Evolutionary conservation across 2,888 invertebrate species (phyloP).

Genomic region (Margaritifera margaritifera): DNA sequence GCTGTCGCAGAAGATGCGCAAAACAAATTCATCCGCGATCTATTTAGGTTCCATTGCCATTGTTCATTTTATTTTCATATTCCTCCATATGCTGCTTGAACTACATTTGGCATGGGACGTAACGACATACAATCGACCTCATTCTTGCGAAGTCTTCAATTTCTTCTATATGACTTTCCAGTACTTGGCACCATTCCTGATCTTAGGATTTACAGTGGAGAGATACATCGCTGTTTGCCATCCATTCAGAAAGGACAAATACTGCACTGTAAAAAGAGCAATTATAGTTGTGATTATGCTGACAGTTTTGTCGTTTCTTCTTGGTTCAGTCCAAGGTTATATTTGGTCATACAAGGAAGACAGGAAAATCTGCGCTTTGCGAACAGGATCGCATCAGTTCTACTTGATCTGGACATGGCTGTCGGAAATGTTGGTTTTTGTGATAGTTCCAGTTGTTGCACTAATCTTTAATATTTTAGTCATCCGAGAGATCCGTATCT

Average conservation of each 20-base stretch:
- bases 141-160: slow-evolving; percentile 65
- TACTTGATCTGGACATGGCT: slow-evolving; percentile 66
- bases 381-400: slow-evolving; percentile 44
- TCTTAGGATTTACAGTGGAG: slow-evolving; percentile 71
- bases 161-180: slow-evolving; percentile 63
- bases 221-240: slow-evolving; percentile 69
- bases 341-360: slow-evolving; percentile 64
- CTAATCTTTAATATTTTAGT: slow-evolving; percentile 70
- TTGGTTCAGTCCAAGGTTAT: slow-evolving; percentile 65
- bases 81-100: slow-evolving; percentile 66
- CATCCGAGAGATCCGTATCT: slow-evolving; percentile 64
- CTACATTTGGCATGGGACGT: slow-evolving; percentile 68
- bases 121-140: slow-evolving; percentile 50
- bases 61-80: slow-evolving; percentile 64
- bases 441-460: slow-evolving; percentile 64
- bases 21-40: slow-evolving; percentile 70
- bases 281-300: slow-evolving; percentile 52
- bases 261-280: slow-evolving; percentile 66
- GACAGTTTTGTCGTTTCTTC: slow-evolving; percentile 45
- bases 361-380: slow-evolving; percentile 50
- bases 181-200: slow-evolving; percentile 68
- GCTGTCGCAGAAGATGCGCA: slow-evolving; percentile 63
- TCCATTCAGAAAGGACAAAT: slow-evolving; percentile 65
- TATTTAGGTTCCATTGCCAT: slow-evolving; percentile 69
- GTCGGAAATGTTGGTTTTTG: slow-evolving; percentile 66